phyloP scores from a whole-genome alignment of 2,888 invertebrate genomes.

The Oligia fasciuncula region DNA sequence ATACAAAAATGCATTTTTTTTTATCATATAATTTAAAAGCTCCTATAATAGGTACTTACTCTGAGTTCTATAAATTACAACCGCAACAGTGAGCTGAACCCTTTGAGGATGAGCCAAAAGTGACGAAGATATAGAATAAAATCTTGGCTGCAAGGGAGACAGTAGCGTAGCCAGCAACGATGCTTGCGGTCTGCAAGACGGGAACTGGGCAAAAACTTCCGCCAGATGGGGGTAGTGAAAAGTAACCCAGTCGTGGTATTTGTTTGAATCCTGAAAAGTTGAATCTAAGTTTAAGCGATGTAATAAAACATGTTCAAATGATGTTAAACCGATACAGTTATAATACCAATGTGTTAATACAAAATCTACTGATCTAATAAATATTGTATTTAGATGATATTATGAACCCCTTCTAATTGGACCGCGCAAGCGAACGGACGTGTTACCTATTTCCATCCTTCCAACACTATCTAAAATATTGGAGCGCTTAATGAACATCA shows the following conservation, averaged over 20 bases:
- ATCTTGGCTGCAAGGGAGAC: conserved; percentile 96
- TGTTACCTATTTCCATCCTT: background rate
- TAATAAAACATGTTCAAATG: background rate
- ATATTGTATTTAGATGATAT: background rate
- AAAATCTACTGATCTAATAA: background rate
- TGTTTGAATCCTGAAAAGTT: conserved; percentile 93
- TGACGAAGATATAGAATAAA: conserved; percentile 98
- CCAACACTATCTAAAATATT: too few species aligned
- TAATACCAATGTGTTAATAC: background rate
- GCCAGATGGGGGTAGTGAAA: conserved; percentile 95
- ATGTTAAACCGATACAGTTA: background rate
- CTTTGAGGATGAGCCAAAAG: conserved; percentile 93
- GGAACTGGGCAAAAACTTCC: conserved; percentile 96
- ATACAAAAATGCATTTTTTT: background rate
- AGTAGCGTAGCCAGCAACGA: conserved; percentile 95
- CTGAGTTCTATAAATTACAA: conserved; percentile 95
- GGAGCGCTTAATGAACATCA: too few species aligned
- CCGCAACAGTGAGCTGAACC: conserved; percentile 97
- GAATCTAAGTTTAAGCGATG: background rate
- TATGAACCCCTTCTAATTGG: too few species aligned
- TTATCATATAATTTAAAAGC: background rate
- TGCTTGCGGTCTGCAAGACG: conserved; percentile 95
- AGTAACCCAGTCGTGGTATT: conserved; percentile 98
- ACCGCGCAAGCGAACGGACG: background rate
- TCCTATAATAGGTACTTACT: conserved; percentile 85